Evolutionary conservation across 2,797 vertebrate species (phyloP).

Genomic region (Heterohyrax brucei): DNA sequence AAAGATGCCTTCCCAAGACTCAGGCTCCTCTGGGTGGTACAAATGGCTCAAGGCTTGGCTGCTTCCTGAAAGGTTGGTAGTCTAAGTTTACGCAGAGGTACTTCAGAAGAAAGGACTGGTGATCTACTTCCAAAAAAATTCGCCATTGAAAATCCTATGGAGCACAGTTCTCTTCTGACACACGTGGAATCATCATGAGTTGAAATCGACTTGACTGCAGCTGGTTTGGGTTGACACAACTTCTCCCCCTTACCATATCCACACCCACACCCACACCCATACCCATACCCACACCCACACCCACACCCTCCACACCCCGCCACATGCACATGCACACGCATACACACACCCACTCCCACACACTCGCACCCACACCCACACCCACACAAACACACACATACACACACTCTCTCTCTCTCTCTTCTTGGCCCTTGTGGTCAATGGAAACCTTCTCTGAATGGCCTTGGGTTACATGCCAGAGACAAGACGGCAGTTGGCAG

Average conservation of each 20-base stretch:
- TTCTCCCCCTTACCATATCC: no score
- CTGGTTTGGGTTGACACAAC: background rate
- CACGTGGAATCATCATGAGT: background rate
- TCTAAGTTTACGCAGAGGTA: background rate
- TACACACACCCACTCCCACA: background rate
- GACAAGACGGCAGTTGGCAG: background rate
- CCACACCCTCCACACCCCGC: no score
- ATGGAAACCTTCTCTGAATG: background rate
- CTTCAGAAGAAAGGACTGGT: background rate
- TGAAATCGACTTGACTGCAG: background rate
- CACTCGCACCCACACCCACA: background rate
- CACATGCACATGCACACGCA: background rate
- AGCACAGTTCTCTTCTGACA: background rate
- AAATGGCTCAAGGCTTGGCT: background rate
- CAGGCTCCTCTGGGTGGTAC: background rate
- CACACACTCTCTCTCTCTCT: no score
- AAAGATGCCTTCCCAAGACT: background rate
- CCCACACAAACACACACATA: background rate
- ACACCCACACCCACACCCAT: background rate
- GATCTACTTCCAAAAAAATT: background rate
- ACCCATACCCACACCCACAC: background rate
- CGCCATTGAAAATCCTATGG: background rate
- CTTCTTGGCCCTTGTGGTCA: fast-evolving
- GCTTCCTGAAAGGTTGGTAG: background rate
- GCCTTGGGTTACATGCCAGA: background rate